Conservation (phyloP, 1,140 invertebrate species). For the Drosophila asahinai region DNA sequence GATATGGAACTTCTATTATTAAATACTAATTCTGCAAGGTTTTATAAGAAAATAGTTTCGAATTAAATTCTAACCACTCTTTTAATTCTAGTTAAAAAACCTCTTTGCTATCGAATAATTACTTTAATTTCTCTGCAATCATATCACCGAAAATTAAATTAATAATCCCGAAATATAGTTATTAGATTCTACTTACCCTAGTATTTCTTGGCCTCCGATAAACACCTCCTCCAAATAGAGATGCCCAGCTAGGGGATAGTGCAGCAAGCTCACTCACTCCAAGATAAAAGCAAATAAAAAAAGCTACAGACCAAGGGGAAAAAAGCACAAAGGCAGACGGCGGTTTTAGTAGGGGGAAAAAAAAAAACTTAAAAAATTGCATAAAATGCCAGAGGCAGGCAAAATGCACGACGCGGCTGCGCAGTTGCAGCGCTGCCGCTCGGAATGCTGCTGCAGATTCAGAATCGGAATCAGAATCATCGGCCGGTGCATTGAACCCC, state of each 20-base stretch:
- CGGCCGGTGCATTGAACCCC: slow-evolving; percentile 74
- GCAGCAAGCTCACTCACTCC: slow-evolving; percentile 42
- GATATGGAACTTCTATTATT: no score
- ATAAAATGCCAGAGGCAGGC: slow-evolving; percentile 76
- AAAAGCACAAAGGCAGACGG: slow-evolving; percentile 18
- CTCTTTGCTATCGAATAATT: no score
- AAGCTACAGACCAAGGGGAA: slow-evolving; percentile 22
- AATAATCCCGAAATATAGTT: background rate
- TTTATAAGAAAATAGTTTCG: no score
- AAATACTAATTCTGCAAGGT: no score
- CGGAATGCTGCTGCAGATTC: slow-evolving; percentile 30
- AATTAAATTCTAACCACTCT: no score
- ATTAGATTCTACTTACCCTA: no score
- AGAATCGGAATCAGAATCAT: slow-evolving; percentile 40
- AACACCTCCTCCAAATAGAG: background rate
- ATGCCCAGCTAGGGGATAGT: slow-evolving; percentile 15
- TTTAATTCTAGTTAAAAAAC: no score
- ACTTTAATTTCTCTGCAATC: no score
- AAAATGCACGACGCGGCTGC: slow-evolving; percentile 63
- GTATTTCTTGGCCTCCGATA: background rate
- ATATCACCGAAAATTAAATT: background rate
- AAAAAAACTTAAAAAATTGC: slow-evolving; percentile 49
- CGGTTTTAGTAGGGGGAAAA: background rate
- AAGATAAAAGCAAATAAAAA: slow-evolving; percentile 79
- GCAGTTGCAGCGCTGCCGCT: slow-evolving; percentile 33